Percentiles rank a stretch among this genome's conserved stretches.
These are phyloP conservation scores for Cryptocheilus praepositus DNA, from an alignment of 2,888 invertebrate species.

Conservation along the genomic window DNA sequence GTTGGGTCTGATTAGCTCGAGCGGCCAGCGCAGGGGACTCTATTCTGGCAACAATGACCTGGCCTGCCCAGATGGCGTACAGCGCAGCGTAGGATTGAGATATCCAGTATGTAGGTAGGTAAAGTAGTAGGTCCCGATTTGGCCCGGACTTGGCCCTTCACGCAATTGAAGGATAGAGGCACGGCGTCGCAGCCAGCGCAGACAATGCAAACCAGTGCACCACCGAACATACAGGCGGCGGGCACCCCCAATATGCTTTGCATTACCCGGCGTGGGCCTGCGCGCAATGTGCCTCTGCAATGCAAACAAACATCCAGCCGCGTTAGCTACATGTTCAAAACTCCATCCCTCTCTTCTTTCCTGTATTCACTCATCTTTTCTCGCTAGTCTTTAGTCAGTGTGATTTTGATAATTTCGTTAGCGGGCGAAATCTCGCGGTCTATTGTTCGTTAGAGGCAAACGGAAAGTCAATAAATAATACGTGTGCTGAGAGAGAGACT, in stretches of 20 bases:
- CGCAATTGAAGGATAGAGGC: constrained; percentile 72
- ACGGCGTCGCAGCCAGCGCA: constrained; percentile 75
- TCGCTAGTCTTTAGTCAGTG: too few relatives aligned
- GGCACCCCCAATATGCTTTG: constrained; percentile 72
- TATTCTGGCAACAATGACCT: constrained; percentile 70
- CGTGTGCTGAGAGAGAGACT: too few relatives aligned
- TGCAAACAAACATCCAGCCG: constrained; percentile 75
- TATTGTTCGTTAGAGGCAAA: too few relatives aligned
- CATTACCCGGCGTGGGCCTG: constrained; percentile 75
- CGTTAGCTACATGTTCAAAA: constrained; percentile 67
- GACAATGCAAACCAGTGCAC: constrained; percentile 75
- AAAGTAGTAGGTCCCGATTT: constrained; percentile 46
- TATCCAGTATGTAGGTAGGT: constrained; percentile 67
- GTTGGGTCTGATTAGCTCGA: constrained; percentile 68
- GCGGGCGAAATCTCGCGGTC: too few relatives aligned
- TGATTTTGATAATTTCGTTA: too few relatives aligned
- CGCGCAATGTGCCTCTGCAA: constrained; percentile 76
- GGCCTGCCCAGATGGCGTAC: constrained; percentile 69
- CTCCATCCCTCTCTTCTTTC: too few relatives aligned
- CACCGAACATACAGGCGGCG: constrained; percentile 72
- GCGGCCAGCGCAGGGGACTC: constrained; percentile 69
- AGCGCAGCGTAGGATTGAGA: constrained; percentile 67
- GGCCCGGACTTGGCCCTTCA: constrained; percentile 67
- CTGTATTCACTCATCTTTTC: too few relatives aligned
- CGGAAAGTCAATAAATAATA: too few relatives aligned